phyloP scores from a whole-genome alignment of 1,140 invertebrate species.

The Pararge aegeria region DNA sequence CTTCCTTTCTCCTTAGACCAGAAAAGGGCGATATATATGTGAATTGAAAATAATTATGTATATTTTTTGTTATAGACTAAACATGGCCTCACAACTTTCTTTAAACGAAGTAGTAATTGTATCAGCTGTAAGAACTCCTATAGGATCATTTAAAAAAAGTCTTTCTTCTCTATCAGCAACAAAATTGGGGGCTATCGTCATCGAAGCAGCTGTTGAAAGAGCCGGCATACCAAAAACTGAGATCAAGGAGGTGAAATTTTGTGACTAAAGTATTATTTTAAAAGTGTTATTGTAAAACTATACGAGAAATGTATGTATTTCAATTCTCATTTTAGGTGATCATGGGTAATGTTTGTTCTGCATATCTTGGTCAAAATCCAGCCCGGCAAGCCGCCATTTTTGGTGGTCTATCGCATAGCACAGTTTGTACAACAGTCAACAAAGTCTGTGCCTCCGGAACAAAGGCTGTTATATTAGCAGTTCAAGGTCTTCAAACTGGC shows the following conservation, averaged over 20 bases:
- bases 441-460: conserved; percentile 99
- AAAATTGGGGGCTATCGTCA: conserved; percentile 93
- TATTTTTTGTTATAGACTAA: too few relatives aligned
- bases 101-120: conserved; percentile 94
- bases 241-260: conserved; percentile 85
- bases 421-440: conserved; percentile 97
- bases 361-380: conserved; percentile 92
- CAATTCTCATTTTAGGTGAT: conserved; percentile 84
- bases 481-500: conserved; percentile 93
- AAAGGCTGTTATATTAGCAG: conserved; percentile 97
- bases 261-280: background rate
- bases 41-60: too few relatives aligned
- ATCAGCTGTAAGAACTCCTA: conserved; percentile 95
- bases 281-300: too few relatives aligned
- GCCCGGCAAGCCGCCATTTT: conserved; percentile 96
- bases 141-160: conserved; percentile 91
- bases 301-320: too few relatives aligned
- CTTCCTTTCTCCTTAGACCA: too few relatives aligned
- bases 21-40: too few relatives aligned
- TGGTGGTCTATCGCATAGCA: conserved; percentile 92
- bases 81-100: conserved; percentile 24
- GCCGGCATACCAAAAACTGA: conserved; percentile 89
- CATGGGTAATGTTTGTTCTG: conserved; percentile 98
- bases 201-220: conserved; percentile 91
- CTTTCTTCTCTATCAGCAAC: conserved; percentile 91